Base-by-base conservation (phyloP, 2,888 invertebrate species). In the Parthenolecanium corni region DNA sequence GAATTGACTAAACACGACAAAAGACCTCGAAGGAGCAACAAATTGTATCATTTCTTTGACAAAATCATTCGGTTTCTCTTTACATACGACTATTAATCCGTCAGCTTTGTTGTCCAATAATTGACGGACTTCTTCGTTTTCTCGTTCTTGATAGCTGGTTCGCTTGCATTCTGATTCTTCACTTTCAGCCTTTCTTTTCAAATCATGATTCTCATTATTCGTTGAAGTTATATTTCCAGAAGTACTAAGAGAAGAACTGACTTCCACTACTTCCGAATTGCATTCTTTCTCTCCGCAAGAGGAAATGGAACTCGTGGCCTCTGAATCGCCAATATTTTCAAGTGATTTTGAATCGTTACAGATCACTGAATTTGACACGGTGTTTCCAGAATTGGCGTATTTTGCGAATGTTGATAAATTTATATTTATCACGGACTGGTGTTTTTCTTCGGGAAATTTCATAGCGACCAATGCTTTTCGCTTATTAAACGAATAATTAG, bases 21-120 rank as follows among this genome's bases (percentile, higher is more conserved):
- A 82, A 14, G 89, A 89, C 68, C 91, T 77, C 0, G 92, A 89
- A 2, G 83, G 81, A 67, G 84, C 84, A 0, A 96, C 74, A 75
- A 86, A 89, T n/a, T 80, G 78, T 25, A 89, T 70, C 21, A 96
- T 75, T 53, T 82, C 82, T 68, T 83, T 80, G 23, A 89, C 79
- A 66, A 95, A 82, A 69, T 83, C 85, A 9, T 82, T 75, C 0
- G 95, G 94, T 75, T 95, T 89, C 72, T 91, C 91, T 73, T 86
- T 90, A 63, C 85, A 82, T 1, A 85, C 83, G 66, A 96, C 81
- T 1, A 86, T 78, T 58, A 92, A 75, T 5, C 85, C 83, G 74
- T 90, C 86, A 66, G 86, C 82, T 75, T 84, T 83, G 2, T 69
- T 64, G 0, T 74, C 71, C 54, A 76, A 75, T 66, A 89, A 75